Evolutionary conservation across 2,113 vertebrate genomes (phyloP), one percentile per base, ranked within the genome.

Genomic region (Phylloscopus trochiloides): DNA sequence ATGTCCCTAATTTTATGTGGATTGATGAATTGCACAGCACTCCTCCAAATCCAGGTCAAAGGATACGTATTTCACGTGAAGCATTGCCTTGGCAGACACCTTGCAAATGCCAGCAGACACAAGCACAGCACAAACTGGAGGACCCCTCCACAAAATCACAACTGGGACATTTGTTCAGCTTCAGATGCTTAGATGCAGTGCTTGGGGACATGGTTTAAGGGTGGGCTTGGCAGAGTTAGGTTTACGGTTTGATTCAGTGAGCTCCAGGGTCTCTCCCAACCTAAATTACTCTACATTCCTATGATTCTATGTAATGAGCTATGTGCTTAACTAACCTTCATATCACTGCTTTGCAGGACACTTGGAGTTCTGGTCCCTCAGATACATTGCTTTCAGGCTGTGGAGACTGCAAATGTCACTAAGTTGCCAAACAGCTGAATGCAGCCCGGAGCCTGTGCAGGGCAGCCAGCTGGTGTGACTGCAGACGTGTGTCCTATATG

Each of bases 31-130:
- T 43, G 55, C 71, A 55, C 48, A 55, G 34, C 40, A 36, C 26
- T 62, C 31, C 24, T 77, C 43, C 54, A 83, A 42, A 61, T 19
- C 47, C 34, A 48, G 14, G 55, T 48, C 55, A 68, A 61, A 75
- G 25, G 17, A 75, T 16, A 38, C 0, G 0, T 26, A 8, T 54
- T 54, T 68, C 40, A 75, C 8, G 13, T 1, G 12, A 2, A 55
- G 12, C 17, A 3, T 3, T 62, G 71, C 42, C 31, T 48, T 36
- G 54, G 31, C 40, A 82, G 29, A 47, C n/a, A 54, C n/a, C n/a
- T 25, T 40, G n/a, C 20, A 58, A 65, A 73, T 2, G 12, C 32
- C 58, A 58, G 31, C 50, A 82, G 40, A 61, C 4, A 34, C 12
- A 31, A 73, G 45, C 32, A 66, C 18, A n/a, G 68, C 51, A 51